Evolutionary conservation across 2,797 vertebrate genomes (phyloP).

Genomic region (Pseudochromis fuscus): DNA sequence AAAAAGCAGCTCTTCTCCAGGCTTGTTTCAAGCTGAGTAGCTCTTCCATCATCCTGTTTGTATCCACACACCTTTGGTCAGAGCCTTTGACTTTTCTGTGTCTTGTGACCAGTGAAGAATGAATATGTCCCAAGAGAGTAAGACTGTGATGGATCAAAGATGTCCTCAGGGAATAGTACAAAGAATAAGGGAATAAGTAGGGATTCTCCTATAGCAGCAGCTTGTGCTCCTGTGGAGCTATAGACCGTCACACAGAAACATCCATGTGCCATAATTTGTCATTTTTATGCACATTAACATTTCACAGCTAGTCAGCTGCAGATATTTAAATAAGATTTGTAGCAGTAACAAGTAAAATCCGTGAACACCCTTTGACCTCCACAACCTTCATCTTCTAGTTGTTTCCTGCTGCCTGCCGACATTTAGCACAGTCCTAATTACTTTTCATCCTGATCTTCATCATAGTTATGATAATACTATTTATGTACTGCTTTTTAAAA

Average conservation of each 20-base stretch:
- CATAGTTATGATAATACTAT: no score
- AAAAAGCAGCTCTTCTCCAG: slow-evolving; percentile 16
- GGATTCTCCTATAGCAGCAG: no score
- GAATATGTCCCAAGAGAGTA: neutral
- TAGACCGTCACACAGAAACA: slow-evolving; percentile 19
- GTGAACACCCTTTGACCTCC: neutral
- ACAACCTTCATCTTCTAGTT: neutral
- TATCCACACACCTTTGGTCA: slow-evolving; percentile 2
- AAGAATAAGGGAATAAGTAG: neutral
- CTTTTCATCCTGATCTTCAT: no score
- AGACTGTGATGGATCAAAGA: neutral
- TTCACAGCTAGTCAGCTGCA: neutral
- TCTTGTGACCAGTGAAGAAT: slow-evolving; percentile 8
- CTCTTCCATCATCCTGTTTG: slow-evolving; percentile 19
- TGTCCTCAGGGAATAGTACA: slow-evolving; percentile 1
- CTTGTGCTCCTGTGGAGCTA: neutral
- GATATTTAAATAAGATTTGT: neutral
- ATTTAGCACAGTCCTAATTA: no score
- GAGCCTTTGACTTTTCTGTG: slow-evolving; percentile 4
- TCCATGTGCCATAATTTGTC: slow-evolving; percentile 7
- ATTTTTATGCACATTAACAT: slow-evolving; percentile 15
- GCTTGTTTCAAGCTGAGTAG: slow-evolving; percentile 17
- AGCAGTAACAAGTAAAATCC: slow-evolving; percentile 12
- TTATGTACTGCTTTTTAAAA: no score
- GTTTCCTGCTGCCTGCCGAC: neutral